Conservation (phyloP, 2,113 vertebrate genomes). For the Crotalus horridus region DNA sequence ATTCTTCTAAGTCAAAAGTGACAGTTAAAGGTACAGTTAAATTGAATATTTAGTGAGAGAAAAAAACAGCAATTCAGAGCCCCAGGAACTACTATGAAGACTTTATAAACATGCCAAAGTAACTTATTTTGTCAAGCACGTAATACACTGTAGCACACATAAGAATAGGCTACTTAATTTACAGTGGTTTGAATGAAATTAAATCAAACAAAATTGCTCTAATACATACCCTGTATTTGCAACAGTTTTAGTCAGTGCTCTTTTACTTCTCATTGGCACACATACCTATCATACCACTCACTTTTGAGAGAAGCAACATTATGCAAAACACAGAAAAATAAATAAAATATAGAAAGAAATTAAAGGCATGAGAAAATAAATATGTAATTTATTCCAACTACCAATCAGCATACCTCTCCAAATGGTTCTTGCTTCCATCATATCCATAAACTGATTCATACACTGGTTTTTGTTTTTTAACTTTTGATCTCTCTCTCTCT, state of each 20-base stretch:
- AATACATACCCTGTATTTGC: neutral
- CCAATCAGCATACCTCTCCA: too few species aligned
- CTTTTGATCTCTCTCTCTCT: too few species aligned
- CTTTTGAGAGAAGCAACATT: neutral
- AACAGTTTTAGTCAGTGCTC: neutral
- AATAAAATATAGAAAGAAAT: neutral
- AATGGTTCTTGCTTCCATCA: too few species aligned
- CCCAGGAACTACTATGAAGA: neutral
- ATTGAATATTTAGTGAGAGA: neutral
- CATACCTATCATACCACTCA: neutral
- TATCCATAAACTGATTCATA: too few species aligned
- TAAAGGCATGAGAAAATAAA: neutral
- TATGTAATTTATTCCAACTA: too few species aligned
- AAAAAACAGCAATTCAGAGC: neutral
- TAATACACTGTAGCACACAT: neutral
- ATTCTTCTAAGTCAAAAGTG: slow-evolving; percentile 88
- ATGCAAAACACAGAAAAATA: neutral
- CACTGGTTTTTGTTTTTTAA: too few species aligned
- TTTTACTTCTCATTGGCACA: neutral
- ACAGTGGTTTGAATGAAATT: neutral
- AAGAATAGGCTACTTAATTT: neutral
- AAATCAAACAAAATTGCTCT: neutral
- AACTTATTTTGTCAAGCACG: neutral
- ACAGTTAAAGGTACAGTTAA: slow-evolving; percentile 84
- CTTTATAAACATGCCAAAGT: neutral